Evolutionary conservation across 2,797 vertebrate genomes (phyloP), one percentile per base, ranked within the genome.

Genomic region (Siniperca obscura): DNA sequence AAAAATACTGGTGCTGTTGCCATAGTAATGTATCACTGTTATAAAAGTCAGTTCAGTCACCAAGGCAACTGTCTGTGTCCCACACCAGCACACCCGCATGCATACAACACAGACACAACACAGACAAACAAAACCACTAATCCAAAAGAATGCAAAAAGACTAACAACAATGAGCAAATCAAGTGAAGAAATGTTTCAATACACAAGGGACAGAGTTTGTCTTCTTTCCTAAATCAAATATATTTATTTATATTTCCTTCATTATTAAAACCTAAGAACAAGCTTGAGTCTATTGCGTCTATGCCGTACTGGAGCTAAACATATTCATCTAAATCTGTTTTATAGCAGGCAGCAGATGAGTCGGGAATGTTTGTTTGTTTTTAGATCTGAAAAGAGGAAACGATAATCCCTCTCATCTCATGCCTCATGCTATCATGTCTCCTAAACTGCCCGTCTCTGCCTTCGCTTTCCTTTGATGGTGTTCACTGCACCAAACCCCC

Each of bases 371-470:
- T 27, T 2, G 42, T 48, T 65, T 92, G 87, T 89, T 90, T 86
- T 89, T 86, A 90, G 78, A 85, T 82, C 34, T 48, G 42, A 83
- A 83, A 80, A 57, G 25, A 67, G 85, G 57, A 89, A 87, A 88
- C 34, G 46, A 79, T 91, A 80, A 88, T 85, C 70, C 59, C 13
- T 69, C 62, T 84, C 7, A 38, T 87, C 57, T 79, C n/a, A 27
- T 70, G 69, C 62, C 62, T 65, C 78, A 14, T 38, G 76, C 46
- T 59, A 22, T 76, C 69, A 44, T 76, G 50, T 44, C 17, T 61
- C 36, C 42, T 60, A n/a, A 78, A 80, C 55, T 69, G 34, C 38
- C 48, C 1, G 7, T 65, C 59, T 81, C n/a, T 44, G 46, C 21
- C 9, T 25, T 74, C 1, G 6, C 13, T 69, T 66, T 74, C n/a